Percentiles rank a stretch among this genome's conserved stretches.
Evolutionary conservation across 1,140 invertebrate species (phyloP).

Genomic region (Diuraphis noxia): DNA sequence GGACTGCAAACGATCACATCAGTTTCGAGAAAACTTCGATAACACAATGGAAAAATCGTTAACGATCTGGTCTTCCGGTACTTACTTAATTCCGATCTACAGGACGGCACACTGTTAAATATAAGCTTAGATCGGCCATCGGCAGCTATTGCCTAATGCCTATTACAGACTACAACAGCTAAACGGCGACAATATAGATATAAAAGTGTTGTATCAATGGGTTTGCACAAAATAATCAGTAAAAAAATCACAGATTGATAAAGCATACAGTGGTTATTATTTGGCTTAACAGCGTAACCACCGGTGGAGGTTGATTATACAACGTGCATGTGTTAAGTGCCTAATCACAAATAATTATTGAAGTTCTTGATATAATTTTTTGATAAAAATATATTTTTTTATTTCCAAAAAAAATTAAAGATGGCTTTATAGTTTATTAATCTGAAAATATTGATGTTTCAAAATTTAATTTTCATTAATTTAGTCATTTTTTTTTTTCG

Average conservation of each 20-base stretch:
- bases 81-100: not conserved
- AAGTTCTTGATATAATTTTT: too few relatives aligned
- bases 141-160: not conserved
- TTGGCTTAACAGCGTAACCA: not conserved
- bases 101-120: not conserved
- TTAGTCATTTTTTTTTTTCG: too few relatives aligned
- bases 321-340: not conserved
- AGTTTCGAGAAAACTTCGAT: not conserved
- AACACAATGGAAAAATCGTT: not conserved
- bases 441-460: too few relatives aligned
- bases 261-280: not conserved
- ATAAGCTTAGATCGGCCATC: not conserved
- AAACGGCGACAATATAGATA: not conserved
- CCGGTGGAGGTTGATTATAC: not conserved
- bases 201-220: not conserved
- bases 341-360: too few relatives aligned
- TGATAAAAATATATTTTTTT: too few relatives aligned
- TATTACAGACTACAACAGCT: not conserved
- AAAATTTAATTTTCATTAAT: too few relatives aligned
- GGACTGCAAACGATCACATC: not conserved
- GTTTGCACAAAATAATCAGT: not conserved
- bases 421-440: too few relatives aligned
- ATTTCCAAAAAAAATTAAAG: too few relatives aligned
- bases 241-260: conserved; percentile 10
- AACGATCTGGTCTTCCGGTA: not conserved